Evolutionary conservation across 2,888 invertebrate species (phyloP).

Genomic region (Eupsilia transversa): DNA sequence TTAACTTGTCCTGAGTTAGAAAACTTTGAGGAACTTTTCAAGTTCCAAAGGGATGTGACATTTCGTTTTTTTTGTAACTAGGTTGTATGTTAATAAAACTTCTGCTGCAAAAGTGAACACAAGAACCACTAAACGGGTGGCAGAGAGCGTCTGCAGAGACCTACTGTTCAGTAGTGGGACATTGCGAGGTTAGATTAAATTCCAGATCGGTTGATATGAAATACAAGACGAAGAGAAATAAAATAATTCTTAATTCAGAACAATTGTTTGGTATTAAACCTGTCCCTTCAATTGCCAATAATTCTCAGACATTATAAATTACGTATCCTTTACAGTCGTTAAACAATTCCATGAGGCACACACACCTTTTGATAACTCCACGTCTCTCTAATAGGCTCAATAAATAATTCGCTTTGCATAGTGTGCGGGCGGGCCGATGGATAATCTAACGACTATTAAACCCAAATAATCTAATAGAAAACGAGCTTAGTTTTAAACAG

Average conservation of each 20-base stretch:
- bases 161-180: background rate
- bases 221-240: slow-evolving; percentile 8
- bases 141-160: background rate
- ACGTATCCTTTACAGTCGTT: slow-evolving; percentile 47
- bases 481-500: slow-evolving; percentile 82
- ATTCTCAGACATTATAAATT: slow-evolving; percentile 50
- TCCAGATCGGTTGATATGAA: slow-evolving; percentile 20
- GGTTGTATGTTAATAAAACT: background rate
- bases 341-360: slow-evolving; percentile 39
- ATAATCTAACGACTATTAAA: slow-evolving; percentile 77
- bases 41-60: background rate
- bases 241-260: slow-evolving; percentile 18
- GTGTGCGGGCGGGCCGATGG: slow-evolving; percentile 57
- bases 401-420: slow-evolving; percentile 70
- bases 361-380: slow-evolving; percentile 43
- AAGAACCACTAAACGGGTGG: background rate
- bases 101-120: background rate
- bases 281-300: slow-evolving; percentile 24
- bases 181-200: slow-evolving; percentile 26
- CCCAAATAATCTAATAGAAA: slow-evolving; percentile 81
- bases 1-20: background rate
- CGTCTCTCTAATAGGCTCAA: slow-evolving; percentile 52
- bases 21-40: slow-evolving; percentile 6
- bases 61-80: background rate
- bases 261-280: slow-evolving; percentile 2